phyloP scores from a whole-genome alignment of 2,113 vertebrate genomes.

The Odocoileus virginianus region DNA sequence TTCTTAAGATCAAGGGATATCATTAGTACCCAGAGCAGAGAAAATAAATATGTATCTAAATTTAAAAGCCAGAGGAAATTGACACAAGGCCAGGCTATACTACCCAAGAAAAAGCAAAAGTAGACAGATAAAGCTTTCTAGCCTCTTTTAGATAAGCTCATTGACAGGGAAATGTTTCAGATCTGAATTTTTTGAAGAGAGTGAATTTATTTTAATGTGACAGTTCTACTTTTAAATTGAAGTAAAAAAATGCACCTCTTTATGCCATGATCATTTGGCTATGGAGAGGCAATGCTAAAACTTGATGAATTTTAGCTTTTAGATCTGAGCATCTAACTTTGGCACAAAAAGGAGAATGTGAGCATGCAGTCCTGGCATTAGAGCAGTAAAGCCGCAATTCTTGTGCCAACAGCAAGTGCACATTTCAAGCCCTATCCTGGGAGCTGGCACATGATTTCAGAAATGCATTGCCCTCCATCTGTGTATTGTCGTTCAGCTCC shows the following conservation, averaged over 20 bases:
- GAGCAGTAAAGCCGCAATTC: neutral
- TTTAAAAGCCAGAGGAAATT: neutral
- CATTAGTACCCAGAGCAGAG: neutral
- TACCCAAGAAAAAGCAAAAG: neutral
- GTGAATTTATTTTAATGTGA: neutral
- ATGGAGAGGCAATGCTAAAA: conserved; percentile 27
- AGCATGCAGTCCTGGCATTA: neutral
- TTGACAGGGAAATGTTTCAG: neutral
- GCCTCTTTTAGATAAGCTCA: neutral
- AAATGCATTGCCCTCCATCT: conserved; percentile 55
- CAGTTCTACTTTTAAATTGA: neutral
- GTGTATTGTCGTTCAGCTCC: conserved; percentile 7
- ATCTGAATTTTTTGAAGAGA: neutral
- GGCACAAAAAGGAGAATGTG: conserved; percentile 25
- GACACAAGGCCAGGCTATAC: neutral
- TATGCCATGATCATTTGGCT: conserved; percentile 23
- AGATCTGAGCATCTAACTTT: conserved; percentile 56
- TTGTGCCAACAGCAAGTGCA: conserved; percentile 20
- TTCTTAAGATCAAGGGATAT: neutral
- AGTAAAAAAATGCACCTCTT: neutral
- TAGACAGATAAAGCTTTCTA: neutral
- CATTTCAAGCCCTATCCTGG: conserved; percentile 26
- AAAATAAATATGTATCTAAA: neutral
- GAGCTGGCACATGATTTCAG: neutral
- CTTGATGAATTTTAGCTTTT: conserved; percentile 59